Percentiles rank a stretch among this genome's conserved stretches.
phyloP scores from a whole-genome alignment of 2,797 vertebrate genomes.

The Ammospiza maritima region DNA sequence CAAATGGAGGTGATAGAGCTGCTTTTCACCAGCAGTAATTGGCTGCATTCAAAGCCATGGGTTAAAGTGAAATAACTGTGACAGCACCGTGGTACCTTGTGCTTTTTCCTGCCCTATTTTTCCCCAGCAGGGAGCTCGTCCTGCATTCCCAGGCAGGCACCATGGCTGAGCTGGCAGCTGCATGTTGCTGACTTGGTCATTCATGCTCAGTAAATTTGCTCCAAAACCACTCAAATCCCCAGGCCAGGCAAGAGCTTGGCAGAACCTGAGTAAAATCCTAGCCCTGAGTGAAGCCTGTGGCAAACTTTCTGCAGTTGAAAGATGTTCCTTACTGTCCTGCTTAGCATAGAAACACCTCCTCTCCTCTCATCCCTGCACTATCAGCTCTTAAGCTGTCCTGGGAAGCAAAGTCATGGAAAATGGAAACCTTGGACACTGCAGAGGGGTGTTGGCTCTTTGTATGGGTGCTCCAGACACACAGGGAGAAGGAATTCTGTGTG shows the following conservation, averaged over 20 bases:
- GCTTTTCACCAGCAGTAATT: slow-evolving; percentile 23
- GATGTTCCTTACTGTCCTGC: neutral
- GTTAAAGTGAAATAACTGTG: neutral
- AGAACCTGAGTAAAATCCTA: neutral
- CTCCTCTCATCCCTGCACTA: neutral
- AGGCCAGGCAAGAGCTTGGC: neutral
- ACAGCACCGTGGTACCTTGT: neutral
- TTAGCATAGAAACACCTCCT: neutral
- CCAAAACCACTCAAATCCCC: neutral
- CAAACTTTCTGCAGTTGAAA: neutral
- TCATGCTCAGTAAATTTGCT: neutral
- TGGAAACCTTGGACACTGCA: neutral
- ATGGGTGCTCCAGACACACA: neutral
- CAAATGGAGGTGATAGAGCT: neutral
- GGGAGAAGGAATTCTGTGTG: neutral
- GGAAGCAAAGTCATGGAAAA: neutral
- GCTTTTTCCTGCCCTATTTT: slow-evolving; percentile 42
- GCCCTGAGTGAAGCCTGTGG: neutral
- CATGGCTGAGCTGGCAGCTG: neutral
- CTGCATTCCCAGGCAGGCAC: neutral
- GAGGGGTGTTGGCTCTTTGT: neutral
- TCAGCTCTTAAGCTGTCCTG: neutral
- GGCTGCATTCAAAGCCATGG: neutral
- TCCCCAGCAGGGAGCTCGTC: neutral
- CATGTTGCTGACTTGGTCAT: neutral